Evolutionary conservation across 2,113 vertebrate species (phyloP), one percentile per base, ranked within the genome.

Genomic region (Gallinago undulata): DNA sequence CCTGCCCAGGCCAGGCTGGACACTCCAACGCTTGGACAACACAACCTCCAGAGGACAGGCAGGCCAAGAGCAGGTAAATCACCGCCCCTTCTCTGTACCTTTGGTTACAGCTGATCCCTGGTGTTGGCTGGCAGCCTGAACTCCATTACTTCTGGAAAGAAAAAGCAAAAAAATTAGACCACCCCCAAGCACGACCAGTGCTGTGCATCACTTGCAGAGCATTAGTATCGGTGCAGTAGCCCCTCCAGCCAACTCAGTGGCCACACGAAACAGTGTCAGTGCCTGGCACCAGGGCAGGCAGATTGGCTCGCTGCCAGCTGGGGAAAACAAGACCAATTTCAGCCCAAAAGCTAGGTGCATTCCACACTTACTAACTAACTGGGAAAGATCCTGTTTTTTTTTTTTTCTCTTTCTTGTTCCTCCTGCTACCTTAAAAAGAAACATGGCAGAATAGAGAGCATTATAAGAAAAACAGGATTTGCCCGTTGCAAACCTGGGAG

Each of bases 141-240:
- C 9, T 92, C 70, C 77, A 48, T 91, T 96, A 97, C n/a, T 96
- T 51, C 97, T 97, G 51, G 48, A 95, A 96, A 86, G 55, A 70
- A 79, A 96, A 48, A 89, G 13, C 25, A 77, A 53, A 91, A 91
- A 64, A 18, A 2, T 89, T n/a, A 89, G 87, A 43, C 43, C 50
- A 69, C 27, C 31, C 16, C 12, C 50, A 62, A 57, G 62, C 12
- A 28, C 0, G 33, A 41, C 24, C 74, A 30, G 16, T 10, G 19
- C 31, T 37, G 51, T 18, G 33, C 43, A 48, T 57, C 37, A 11
- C n/a, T 43, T 63, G 35, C 31, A 37, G 30, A 73, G n/a, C 50
- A 28, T 39, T 12, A 43, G 31, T 16, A 13, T 6, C 0, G 0
- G 9, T 24, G 45, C 47, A 51, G 84, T 60, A 72, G 35, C 17